Evolutionary conservation across 2,888 invertebrate genomes (phyloP).

Genomic region (Ormyrus nitidulus): DNA sequence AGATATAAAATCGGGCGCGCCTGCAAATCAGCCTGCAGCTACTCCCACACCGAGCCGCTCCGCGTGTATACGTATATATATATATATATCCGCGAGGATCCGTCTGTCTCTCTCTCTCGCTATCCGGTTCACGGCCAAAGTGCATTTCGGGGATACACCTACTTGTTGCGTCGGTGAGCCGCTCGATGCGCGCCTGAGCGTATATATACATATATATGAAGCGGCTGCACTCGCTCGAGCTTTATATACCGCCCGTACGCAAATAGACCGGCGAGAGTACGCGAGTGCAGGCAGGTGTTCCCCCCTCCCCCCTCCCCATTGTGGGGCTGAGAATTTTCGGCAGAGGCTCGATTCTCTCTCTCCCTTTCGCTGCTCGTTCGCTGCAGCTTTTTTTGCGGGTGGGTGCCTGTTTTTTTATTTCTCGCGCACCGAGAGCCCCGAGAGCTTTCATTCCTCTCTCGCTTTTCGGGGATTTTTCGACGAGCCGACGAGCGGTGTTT

Average conservation of each 20-base stretch:
- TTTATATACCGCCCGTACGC: slow-evolving; percentile 16
- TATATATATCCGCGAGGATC: background rate
- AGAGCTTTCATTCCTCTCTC: background rate
- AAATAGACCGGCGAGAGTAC: slow-evolving; percentile 35
- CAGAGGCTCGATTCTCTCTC: background rate
- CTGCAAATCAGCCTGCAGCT: slow-evolving; percentile 24
- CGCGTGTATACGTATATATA: too few relatives aligned
- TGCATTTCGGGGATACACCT: slow-evolving; percentile 59
- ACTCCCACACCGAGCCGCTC: background rate
- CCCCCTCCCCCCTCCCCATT: too few relatives aligned
- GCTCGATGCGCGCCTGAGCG: background rate
- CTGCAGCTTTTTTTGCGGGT: background rate
- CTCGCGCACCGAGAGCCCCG: background rate
- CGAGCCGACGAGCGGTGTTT: background rate
- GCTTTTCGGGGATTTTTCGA: slow-evolving; percentile 17
- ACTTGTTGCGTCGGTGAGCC: slow-evolving; percentile 59
- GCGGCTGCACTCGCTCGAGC: background rate
- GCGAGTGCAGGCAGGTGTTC: background rate
- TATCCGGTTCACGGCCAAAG: slow-evolving; percentile 54
- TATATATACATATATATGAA: slow-evolving; percentile 10
- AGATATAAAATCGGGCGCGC: slow-evolving; percentile 32
- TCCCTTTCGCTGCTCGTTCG: background rate
- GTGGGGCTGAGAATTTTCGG: slow-evolving; percentile 33
- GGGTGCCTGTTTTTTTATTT: background rate
- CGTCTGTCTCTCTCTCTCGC: slow-evolving; percentile 15